Evolutionary conservation across 2,888 invertebrate genomes (phyloP), one percentile per base, ranked within the genome.

Genomic region (Acronicta leporina): DNA sequence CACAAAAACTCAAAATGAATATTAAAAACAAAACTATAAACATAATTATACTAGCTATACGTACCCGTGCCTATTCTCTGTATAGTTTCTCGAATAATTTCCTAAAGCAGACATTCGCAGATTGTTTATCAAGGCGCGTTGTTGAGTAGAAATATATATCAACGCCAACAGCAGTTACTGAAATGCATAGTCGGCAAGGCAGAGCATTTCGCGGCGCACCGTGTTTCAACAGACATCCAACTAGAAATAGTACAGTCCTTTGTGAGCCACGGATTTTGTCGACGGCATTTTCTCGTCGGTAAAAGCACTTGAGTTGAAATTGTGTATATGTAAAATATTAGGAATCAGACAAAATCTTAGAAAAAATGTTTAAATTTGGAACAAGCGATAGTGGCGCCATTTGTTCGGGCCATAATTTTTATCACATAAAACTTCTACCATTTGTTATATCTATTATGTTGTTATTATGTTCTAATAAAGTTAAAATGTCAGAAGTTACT

Each of bases 301-400:
- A 63, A 72, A 73, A 69, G 74, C 72, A 78, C 65, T 78, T 75
- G 47, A 60, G 58, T 69, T 66, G 47, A 71, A 72, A 68, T 69
- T 71, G 63, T 71, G 59, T 59, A 49, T 46, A 45, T 75, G 57
- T 56, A 66, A 68, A 75, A 63, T 63, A 63, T 38, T 45, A 16
- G 0, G 44, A n/a, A 9, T 8, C 25, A 25, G 13, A 41, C 10
- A 9, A 1, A 9, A 35, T 40, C 7, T 16, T 25, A 11, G 35
- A 20, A 38, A 35, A 6, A 30, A 15, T 43, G 33, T 47, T 51
- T 27, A 0, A 43, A 40, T 13, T 41, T 5, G 35, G n/a, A 8
- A 30, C 27, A 16, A 20, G 9, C 10, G 27, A 27, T 13, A 14
- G 15, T 57, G 41, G 30, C 9, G n/a, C 16, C 55, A 35, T 41